phyloP scores from a whole-genome alignment of 2,888 invertebrate species.

The Pogonocherus hispidulus region DNA sequence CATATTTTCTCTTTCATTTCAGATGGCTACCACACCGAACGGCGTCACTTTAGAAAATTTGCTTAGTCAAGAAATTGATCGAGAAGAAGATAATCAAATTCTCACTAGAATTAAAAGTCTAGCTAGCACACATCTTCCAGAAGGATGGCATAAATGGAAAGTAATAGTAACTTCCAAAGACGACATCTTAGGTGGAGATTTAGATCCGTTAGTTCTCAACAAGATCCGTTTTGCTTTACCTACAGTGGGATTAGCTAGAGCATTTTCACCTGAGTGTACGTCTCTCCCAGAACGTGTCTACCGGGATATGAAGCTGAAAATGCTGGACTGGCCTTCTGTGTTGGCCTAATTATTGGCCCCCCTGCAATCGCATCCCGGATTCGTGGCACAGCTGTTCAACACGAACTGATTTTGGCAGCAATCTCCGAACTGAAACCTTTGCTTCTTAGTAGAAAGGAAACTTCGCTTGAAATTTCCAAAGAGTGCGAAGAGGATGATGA shows the following conservation, averaged over 20 bases:
- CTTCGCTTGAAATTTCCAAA: too few species aligned
- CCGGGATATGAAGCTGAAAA: background rate
- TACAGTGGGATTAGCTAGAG: background rate
- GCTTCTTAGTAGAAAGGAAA: background rate
- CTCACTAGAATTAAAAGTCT: constrained; percentile 4
- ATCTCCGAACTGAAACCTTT: constrained; percentile 9
- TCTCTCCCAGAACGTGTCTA: too few species aligned
- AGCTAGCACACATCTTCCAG: background rate
- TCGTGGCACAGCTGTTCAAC: background rate
- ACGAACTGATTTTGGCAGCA: background rate
- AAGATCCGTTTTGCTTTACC: constrained; percentile 1
- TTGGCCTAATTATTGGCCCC: constrained; percentile 8
- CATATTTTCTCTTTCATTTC: background rate
- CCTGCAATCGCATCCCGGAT: constrained; percentile 1
- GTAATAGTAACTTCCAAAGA: background rate
- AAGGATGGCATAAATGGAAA: background rate
- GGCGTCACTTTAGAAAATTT: background rate
- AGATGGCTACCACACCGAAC: background rate
- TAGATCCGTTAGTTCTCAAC: background rate
- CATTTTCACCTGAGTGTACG: background rate
- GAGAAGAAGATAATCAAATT: background rate
- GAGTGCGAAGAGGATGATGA: too few species aligned
- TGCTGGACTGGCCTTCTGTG: constrained; percentile 20
- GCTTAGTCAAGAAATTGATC: background rate
- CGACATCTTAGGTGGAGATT: background rate